Percentiles rank a stretch among this genome's conserved stretches.
Conservation (phyloP, 37 sponge, comb jelly and placozoan genomes). For the Theonella swinhoei region DNA sequence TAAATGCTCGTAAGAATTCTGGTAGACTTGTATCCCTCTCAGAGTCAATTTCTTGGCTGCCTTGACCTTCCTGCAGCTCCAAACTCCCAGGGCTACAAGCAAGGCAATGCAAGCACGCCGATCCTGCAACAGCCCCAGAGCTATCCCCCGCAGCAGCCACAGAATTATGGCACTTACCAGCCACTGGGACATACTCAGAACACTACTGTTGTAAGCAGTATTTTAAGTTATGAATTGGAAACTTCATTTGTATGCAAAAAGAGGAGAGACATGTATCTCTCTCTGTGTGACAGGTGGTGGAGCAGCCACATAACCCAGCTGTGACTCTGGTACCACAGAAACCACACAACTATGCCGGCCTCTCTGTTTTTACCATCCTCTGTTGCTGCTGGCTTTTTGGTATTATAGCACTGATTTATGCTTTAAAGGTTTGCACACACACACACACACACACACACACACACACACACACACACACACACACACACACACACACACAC, state of each 20-base stretch:
- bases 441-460: too few relatives aligned
- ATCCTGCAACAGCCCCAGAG: neutral
- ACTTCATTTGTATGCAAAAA: too few relatives aligned
- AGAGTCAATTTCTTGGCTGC: too few relatives aligned
- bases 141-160: neutral
- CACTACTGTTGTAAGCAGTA: neutral
- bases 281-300: neutral
- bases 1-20: too few relatives aligned
- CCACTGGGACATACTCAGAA: neutral
- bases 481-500: too few relatives aligned
- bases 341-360: neutral
- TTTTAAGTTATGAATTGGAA: neutral
- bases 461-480: too few relatives aligned
- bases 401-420: neutral
- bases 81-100: too few relatives aligned
- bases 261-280: too few relatives aligned
- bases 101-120: too few relatives aligned
- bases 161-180: neutral
- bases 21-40: too few relatives aligned
- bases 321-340: neutral
- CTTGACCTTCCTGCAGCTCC: too few relatives aligned
- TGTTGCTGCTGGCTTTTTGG: neutral
- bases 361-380: neutral
- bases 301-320: neutral
- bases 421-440: neutral